These are phyloP conservation scores for Lepidotrigona ventralis DNA, from an alignment of 1,140 invertebrate genomes.

Conservation along the genomic window DNA sequence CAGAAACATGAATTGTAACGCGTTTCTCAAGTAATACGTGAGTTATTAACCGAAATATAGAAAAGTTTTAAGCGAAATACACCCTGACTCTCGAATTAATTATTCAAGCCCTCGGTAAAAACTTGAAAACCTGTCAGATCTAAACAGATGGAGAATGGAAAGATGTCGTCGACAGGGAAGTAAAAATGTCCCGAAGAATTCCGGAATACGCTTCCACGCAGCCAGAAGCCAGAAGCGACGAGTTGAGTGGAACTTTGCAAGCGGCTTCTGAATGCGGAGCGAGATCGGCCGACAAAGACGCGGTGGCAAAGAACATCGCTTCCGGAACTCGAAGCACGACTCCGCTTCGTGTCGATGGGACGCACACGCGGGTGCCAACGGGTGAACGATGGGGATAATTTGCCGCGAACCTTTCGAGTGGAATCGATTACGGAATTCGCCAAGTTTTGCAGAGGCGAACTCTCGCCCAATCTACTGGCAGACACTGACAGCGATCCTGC, in stretches of 20 bases:
- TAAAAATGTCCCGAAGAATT: neutral
- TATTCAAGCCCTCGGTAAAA: neutral
- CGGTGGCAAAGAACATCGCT: neutral
- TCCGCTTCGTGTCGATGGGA: neutral
- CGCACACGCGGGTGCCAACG: neutral
- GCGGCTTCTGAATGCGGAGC: neutral
- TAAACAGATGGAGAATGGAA: no score
- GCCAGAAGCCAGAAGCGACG: neutral
- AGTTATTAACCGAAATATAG: no score
- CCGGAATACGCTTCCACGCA: neutral
- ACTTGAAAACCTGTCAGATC: no score
- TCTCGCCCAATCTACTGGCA: no score
- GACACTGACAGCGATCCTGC: neutral
- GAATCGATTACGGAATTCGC: slow-evolving; percentile 32
- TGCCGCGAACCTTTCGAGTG: slow-evolving; percentile 12
- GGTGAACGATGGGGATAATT: slow-evolving; percentile 14
- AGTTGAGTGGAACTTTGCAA: neutral
- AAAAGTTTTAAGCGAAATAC: neutral
- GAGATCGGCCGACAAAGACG: neutral
- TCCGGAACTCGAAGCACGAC: slow-evolving; percentile 3
- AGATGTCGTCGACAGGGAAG: no score
- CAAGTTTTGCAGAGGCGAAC: neutral
- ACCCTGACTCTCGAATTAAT: neutral
- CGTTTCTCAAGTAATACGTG: neutral
- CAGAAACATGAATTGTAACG: neutral